Conservation (phyloP, 1,140 invertebrate species). For the Eumeta japonica region DNA sequence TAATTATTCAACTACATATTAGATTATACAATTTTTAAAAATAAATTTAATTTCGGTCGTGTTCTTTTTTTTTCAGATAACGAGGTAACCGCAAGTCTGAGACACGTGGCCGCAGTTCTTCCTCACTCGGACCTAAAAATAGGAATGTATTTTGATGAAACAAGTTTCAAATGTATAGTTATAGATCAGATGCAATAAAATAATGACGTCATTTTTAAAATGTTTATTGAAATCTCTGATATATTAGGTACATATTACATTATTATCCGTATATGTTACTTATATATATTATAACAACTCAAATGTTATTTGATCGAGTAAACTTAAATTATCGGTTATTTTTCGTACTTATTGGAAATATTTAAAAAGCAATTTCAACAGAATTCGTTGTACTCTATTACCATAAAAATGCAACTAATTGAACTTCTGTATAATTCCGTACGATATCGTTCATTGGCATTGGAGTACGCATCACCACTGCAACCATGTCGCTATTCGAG, state of each 20-base stretch:
- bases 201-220: background rate
- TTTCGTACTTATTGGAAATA: background rate
- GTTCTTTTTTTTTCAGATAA: background rate
- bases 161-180: background rate
- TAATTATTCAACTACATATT: background rate
- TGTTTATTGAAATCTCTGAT: background rate
- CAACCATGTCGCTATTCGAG: too few relatives aligned
- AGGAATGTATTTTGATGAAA: background rate
- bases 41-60: background rate
- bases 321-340: background rate
- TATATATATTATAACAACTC: slow-evolving; percentile 1
- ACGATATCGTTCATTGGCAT: background rate
- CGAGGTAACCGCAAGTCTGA: background rate
- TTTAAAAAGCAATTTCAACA: background rate
- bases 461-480: background rate
- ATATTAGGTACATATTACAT: background rate
- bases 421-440: background rate
- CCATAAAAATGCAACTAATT: background rate
- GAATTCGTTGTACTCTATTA: background rate
- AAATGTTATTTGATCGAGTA: background rate
- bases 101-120: background rate
- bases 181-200: background rate
- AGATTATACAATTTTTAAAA: background rate
- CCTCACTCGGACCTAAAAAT: background rate
- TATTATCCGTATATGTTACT: background rate